Base-by-base conservation (phyloP, 2,113 vertebrate genomes). In the Sorex fumeus region DNA sequence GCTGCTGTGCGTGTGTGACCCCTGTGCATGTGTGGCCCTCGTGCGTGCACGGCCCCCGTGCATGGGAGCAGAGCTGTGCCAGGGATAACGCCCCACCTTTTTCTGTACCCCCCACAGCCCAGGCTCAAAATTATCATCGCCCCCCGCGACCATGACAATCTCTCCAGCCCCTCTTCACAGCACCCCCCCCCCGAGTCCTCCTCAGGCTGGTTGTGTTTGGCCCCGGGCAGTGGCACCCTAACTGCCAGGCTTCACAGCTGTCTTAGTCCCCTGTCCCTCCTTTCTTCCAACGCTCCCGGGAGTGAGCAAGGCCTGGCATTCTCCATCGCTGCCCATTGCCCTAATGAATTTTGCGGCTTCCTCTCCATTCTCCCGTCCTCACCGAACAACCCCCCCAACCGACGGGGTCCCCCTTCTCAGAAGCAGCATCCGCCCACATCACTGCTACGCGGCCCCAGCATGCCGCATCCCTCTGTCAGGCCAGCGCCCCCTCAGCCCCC, bases 361-460 rank as follows among this genome's bases (percentile, higher is more conserved):
- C 43, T 32, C 47, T 34, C 50, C 76, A 3, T 4, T 2, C 19
- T 40, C 40, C 60, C 4, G 15, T 27, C 23, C 27, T 6, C 43
- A 19, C 2, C 76, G 2, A 21, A 32, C 23, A 15, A 4, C 30
- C 47, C 11, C 77, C 53, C 18, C 28, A 23, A n/a, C 15, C 9
- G 67, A 23, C 70, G 19, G 21, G n/a, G 45, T 36, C 75, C 69
- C 36, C 36, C 53, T 15, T 27, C 18, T 69, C 72, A 67, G 2
- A 83, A 3, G 8, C 67, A 88, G 28, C 45, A 6, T 16, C 11
- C 18, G 18, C 30, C 53, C 30, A 15, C 2, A 4, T 34, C 36
- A 50, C 72, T 12, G 3, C 36, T 32, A n/a, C 32, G 40, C 66
- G 1, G 0, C 4, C n/a, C n/a, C n/a, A n/a, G n/a, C n/a, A n/a